Percentiles rank a stretch among this genome's conserved stretches.
Evolutionary conservation across 2,797 vertebrate genomes (phyloP).

Genomic region (Cynodonichthys magdalenae): DNA sequence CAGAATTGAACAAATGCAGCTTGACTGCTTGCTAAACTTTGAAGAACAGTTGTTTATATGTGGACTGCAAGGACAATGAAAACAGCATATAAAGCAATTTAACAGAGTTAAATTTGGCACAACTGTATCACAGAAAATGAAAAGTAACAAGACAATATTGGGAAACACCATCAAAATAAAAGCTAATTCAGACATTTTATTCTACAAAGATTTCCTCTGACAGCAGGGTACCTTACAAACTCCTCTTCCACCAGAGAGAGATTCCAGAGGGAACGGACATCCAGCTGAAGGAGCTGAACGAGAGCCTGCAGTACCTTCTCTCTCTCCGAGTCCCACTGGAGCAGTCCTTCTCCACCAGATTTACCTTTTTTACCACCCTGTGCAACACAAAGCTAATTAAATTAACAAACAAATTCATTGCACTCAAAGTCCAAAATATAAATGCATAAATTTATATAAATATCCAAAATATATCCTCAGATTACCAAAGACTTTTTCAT

Average conservation of each 20-base stretch:
- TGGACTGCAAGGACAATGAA: neutral
- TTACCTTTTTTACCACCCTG: conserved; percentile 91
- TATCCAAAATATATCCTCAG: conserved; percentile 69
- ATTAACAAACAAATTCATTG: neutral
- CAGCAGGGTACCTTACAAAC: conserved; percentile 86
- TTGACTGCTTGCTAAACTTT: neutral
- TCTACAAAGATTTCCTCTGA: neutral
- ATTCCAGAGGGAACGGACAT: conserved; percentile 90
- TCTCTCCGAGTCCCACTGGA: conserved; percentile 90
- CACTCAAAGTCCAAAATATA: neutral
- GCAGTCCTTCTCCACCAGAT: conserved; percentile 62
- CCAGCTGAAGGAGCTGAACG: conserved; percentile 90
- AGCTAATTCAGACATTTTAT: too few species aligned
- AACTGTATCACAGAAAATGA: neutral
- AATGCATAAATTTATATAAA: neutral
- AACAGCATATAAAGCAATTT: conserved; percentile 8
- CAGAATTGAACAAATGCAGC: neutral
- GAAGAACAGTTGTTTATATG: too few species aligned
- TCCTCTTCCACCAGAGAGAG: conserved; percentile 91
- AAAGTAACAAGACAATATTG: neutral
- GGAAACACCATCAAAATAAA: too few species aligned
- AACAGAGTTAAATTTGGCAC: neutral
- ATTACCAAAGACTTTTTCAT: conserved; percentile 80
- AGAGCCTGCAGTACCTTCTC: conserved; percentile 84
- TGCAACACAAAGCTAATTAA: conserved; percentile 4